Evolutionary conservation across 2,797 vertebrate genomes (phyloP), one percentile per base, ranked within the genome.

Genomic region (Oreochromis grahami): DNA sequence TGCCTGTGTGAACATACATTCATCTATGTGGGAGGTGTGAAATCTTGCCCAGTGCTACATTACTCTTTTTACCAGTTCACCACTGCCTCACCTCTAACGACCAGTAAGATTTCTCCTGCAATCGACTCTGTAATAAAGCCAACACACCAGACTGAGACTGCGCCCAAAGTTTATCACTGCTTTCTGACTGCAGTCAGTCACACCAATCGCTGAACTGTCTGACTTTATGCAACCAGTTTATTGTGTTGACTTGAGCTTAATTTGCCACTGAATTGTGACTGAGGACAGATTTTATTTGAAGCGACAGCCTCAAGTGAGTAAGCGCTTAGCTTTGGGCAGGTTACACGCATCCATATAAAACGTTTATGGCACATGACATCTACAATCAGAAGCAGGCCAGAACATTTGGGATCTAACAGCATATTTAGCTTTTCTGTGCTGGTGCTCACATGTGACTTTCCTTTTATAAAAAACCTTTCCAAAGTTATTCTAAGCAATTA

Each of bases 201-300:
- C 77, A 84, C 87, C 84, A 87, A 79, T 89, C 84, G 78, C 13
- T n/a, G 41, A n/a, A 80, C 19, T 53, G 77, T 19, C 77, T 8
- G 29, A 38, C 9, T n/a, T 34, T 8, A 24, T 65, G 21, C 55
- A n/a, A 11, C 9, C 17, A 34, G 80, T 77, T 77, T 55, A 58
- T 43, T 50, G 19, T 50, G 45, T 36, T 29, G 13, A 48, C 4
- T 56, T 79, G 21, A 74, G 45, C 51, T 50, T 81, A 26, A 81
- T 80, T 78, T 53, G 45, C 50, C 36, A 34, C 6, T 45, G 19
- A 63, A 79, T 52, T 38, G 8, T 81, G 34, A 81, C 41, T 56
- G 34, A 78, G 41, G 77, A 77, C 7, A 32, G 11, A 70, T 79
- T 85, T 60, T 17, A 77, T 85, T 79, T 6, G 53, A 84, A 80